A percentile compares a stretch with the other conserved stretches of the same genome.
Evolutionary conservation across 2,797 vertebrate species (phyloP).

Genomic region (Phylloscopus collybita): DNA sequence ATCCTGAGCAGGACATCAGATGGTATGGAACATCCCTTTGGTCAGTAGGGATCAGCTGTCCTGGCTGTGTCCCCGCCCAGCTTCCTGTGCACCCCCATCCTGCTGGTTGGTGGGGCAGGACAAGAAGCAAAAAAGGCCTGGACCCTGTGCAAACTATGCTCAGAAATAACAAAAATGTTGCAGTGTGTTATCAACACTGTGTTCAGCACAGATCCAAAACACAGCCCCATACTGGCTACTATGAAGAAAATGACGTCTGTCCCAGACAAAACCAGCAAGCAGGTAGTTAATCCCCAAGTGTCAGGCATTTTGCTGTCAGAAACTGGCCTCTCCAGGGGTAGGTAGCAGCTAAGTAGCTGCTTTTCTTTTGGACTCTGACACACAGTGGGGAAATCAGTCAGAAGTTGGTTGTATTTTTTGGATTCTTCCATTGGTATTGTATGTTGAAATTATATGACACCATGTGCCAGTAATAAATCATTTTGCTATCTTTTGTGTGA

Average conservation of each 20-base stretch:
- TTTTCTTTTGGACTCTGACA: slow-evolving; percentile 23
- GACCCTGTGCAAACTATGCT: not conserved
- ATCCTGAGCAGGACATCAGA: not conserved
- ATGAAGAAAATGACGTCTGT: not conserved
- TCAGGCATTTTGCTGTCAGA: not conserved
- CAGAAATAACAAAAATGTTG: not conserved
- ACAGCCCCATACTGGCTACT: not conserved
- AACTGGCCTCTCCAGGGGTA: slow-evolving; percentile 14
- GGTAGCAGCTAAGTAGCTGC: slow-evolving; percentile 56
- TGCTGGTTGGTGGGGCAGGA: not conserved
- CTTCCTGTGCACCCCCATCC: not conserved
- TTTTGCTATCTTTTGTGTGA: slow-evolving; percentile 25
- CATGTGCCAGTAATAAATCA: slow-evolving; percentile 63
- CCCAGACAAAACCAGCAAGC: not conserved
- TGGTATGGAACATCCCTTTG: not conserved
- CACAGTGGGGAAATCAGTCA: slow-evolving; percentile 4
- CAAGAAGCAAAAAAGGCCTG: not conserved
- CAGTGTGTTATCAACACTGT: not conserved
- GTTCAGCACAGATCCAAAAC: not conserved
- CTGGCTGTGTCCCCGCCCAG: not conserved
- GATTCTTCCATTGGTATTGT: slow-evolving; percentile 52
- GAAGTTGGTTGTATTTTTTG: slow-evolving; percentile 61
- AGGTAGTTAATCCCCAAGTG: not conserved
- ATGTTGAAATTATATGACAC: slow-evolving; percentile 46
- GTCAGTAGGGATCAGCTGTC: not conserved